Base-by-base conservation (phyloP, 2,888 invertebrate species). In the Plagodis dolabraria region DNA sequence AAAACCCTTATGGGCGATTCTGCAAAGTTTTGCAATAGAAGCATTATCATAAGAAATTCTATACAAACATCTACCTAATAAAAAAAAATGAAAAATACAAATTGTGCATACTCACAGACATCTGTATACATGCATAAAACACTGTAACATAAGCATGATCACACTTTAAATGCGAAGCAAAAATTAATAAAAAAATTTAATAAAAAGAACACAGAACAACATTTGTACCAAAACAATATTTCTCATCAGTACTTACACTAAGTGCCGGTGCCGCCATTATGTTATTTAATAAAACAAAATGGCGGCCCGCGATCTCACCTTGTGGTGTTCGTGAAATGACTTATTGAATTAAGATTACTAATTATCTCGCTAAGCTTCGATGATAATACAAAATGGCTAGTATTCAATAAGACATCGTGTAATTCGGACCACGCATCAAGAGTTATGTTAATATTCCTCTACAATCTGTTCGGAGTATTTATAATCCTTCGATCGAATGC, bases 91-190 rank as follows among this genome's bases (percentile, higher is more conserved):
- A 83, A 84, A 88, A 60, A 83, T 86, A 86, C 86, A 86, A 85
- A 85, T 87, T 88, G 90, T 90, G 90, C 90, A 91, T 92, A 92
- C 91, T 91, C 89, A 91, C 90, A 87, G 80, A 89, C 89, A 86
- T 83, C 81, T 80, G 84, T 85, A 78, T 83, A 89, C 92, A 92
- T 92, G 92, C 92, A 89, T 78, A 85, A 55, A 53, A 91, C 86
- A 89, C 89, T 88, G 86, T 87, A 90, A 89, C 85, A 85, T 85
- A 91, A 91, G 91, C 91, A 89, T 86, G 85, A 84, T 82, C 88
- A 91, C 87, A 87, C 88, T 84, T 83, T 89, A 91, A 91, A 92
- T 91, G 92, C 92, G 82, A 92, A 92, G 92, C 92, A 77, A 86
- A 87, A 69, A 64, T 53, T 60, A 70, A 68, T 60, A 44, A 75